Evolutionary conservation across 2,797 vertebrate species (phyloP), one percentile per base, ranked within the genome.

Genomic region (Myotis daubentonii): DNA sequence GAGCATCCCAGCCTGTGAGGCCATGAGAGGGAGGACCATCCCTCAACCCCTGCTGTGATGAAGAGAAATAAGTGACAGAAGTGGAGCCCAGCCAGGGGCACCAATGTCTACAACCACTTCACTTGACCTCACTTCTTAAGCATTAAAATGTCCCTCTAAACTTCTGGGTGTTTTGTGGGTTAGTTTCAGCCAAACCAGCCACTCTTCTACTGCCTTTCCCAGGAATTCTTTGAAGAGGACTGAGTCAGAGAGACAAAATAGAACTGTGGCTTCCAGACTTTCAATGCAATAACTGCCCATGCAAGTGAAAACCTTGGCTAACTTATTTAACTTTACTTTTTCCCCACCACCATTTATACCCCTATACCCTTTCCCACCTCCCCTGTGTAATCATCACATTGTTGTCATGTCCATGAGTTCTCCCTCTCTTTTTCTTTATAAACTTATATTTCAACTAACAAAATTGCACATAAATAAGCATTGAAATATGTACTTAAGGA

Each of bases 121-220:
- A 33, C 15, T 49, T 66, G 30, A 74, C 65, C 8, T 80, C 75
- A 10, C 9, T 41, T 36, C 28, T 89, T 49, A 75, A 80, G 76
- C 62, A 81, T 72, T 80, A 71, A 81, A 84, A 80, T 65, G 23
- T 44, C 76, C 30, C 85, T 30, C 28, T 65, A 20, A 80, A 74
- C 38, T 22, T 70, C 13, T 71, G 62, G 15, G 80, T 60, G 20
- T 89, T 60, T 82, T 79, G 76, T 95, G 94, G 65, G 30, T 72
- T 51, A 6, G 20, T 86, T 72, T 82, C 71, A 93, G 71, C 30
- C 38, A 86, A 82, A 28, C 36, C 81, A 76, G 86, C 30, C 65
- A 70, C n/a, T 55, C 88, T 83, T 86, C 71, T 70, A 44, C 15
- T n/a, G 44, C 78, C 8, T 94, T 94, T 53, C 22, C 79, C 88